phyloP scores from a whole-genome alignment of 2,113 vertebrate species.

The Saccopteryx bilineata region DNA sequence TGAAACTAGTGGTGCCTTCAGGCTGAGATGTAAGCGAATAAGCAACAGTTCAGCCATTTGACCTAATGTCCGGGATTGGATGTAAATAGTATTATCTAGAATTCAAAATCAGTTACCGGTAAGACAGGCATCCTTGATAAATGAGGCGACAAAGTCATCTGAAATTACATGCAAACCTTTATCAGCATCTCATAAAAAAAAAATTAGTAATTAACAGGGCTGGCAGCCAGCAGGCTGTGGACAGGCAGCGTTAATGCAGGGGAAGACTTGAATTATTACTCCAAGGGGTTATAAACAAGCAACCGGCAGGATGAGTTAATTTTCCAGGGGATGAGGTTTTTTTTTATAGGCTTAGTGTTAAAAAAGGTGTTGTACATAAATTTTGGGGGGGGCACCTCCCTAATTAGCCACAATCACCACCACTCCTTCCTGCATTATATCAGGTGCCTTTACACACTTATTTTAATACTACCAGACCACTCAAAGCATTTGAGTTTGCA shows the following conservation, averaged over 20 bases:
- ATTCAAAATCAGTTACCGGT: constrained; percentile 51
- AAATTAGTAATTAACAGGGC: neutral
- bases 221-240: neutral
- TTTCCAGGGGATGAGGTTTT: neutral
- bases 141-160: constrained; percentile 42
- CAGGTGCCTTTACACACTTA: neutral
- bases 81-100: constrained; percentile 55
- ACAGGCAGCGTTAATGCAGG: neutral
- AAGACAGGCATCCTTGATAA: constrained; percentile 51
- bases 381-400: neutral
- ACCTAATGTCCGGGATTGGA: neutral
- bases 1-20: constrained; percentile 5
- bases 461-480: neutral
- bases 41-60: constrained; percentile 24
- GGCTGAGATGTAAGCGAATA: constrained; percentile 5
- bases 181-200: constrained; percentile 33
- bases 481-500: neutral
- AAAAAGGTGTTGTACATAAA: neutral
- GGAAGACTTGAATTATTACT: neutral
- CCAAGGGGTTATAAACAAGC: neutral
- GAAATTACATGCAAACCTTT: constrained; percentile 26
- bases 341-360: neutral
- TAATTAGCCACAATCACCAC: neutral
- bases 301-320: neutral
- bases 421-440: neutral